Percentiles rank a stretch among this genome's conserved stretches.
These are phyloP conservation scores for Hydrolagus colliei DNA, from an alignment of 2,797 vertebrate genomes.

Conservation along the genomic window DNA sequence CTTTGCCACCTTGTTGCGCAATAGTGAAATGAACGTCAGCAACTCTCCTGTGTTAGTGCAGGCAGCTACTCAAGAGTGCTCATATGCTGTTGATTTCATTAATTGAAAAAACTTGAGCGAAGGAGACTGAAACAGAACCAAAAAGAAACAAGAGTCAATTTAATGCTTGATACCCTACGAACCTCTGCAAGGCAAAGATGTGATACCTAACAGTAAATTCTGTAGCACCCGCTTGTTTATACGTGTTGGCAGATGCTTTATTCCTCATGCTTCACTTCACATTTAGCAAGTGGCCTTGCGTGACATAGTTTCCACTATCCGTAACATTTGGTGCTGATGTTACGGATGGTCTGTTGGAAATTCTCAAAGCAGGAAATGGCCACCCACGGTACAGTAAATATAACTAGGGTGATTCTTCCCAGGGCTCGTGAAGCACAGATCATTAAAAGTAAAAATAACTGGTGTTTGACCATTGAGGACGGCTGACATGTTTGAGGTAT, in stretches of 20 bases:
- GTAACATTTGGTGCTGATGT: neutral
- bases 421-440: neutral
- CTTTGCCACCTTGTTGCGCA: neutral
- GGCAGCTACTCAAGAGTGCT: too few species aligned
- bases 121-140: too few species aligned
- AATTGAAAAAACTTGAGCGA: too few species aligned
- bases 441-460: neutral
- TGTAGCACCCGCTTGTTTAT: neutral
- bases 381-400: neutral
- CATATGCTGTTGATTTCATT: too few species aligned
- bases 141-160: too few species aligned
- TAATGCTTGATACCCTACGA: too few species aligned
- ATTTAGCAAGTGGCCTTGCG: neutral
- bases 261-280: neutral
- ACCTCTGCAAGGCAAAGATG: too few species aligned
- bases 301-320: neutral
- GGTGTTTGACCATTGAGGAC: neutral
- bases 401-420: neutral
- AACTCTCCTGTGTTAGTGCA: too few species aligned
- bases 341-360: neutral
- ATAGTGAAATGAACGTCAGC: too few species aligned
- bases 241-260: neutral
- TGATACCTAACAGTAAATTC: too few species aligned
- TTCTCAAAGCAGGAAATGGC: neutral
- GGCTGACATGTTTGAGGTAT: neutral